Conservation (phyloP, 1,140 invertebrate genomes). For the Drosophila ercepeae region DNA sequence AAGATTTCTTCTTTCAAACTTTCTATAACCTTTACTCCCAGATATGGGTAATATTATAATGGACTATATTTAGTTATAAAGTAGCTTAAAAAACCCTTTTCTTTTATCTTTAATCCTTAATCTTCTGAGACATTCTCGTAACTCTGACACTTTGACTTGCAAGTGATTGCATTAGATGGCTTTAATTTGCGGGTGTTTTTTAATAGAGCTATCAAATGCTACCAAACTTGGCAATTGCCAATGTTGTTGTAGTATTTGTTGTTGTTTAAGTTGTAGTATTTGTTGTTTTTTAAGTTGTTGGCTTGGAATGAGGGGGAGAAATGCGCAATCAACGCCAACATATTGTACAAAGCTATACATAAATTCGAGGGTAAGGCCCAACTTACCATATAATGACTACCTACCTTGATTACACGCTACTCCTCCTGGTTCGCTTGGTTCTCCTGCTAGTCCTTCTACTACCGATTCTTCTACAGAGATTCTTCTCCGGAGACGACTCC, state of each 20-base stretch:
- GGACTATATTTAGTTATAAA: no score
- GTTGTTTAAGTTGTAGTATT: no score
- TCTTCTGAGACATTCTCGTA: no score
- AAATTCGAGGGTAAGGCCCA: constrained; percentile 61
- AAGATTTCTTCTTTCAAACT: no score
- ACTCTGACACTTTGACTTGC: neutral
- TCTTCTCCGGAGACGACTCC: neutral
- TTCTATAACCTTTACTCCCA: no score
- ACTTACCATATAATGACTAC: constrained; percentile 79
- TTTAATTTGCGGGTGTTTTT: constrained; percentile 35
- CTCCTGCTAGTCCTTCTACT: neutral
- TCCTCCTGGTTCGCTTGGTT: neutral
- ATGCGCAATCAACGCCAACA: constrained; percentile 53
- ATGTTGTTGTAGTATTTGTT: no score
- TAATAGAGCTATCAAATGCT: constrained; percentile 66
- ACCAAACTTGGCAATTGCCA: neutral
- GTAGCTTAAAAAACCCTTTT: no score
- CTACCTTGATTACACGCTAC: constrained; percentile 79
- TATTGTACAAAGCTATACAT: constrained; percentile 63
- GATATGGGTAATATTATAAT: no score
- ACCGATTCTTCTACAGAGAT: neutral
- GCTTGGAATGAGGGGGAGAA: neutral
- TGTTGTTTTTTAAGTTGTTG: neutral
- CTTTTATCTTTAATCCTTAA: no score
- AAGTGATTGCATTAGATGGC: constrained; percentile 30